Evolutionary conservation across 1,140 invertebrate species (phyloP).

Genomic region (Triops longicaudatus): DNA sequence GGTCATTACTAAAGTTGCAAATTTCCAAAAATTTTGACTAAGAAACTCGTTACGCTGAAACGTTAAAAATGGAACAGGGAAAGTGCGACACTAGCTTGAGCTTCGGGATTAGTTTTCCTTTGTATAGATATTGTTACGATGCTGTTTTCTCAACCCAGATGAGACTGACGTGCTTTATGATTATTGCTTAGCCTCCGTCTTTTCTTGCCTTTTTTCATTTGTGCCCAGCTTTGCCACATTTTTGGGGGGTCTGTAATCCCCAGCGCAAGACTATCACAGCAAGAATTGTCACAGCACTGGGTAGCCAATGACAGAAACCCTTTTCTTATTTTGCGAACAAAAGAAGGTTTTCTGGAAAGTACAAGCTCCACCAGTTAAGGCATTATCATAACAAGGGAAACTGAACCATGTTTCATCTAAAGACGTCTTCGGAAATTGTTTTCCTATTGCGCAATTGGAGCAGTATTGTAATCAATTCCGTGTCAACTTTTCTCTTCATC

Average conservation of each 20-base stretch:
- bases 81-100: neutral
- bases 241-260: neutral
- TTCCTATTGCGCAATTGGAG: neutral
- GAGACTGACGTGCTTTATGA: conserved; percentile 10
- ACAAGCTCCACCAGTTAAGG: neutral
- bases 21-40: neutral
- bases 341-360: neutral
- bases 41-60: neutral
- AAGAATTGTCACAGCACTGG: neutral
- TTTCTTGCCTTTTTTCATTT: neutral
- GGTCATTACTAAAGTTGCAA: neutral
- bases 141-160: conserved; percentile 11
- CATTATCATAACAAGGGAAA: neutral
- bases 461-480: neutral
- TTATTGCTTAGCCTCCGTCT: neutral
- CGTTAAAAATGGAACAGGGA: neutral
- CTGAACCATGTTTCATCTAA: neutral
- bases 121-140: conserved; percentile 12
- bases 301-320: neutral
- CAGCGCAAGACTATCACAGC: neutral
- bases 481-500: neutral
- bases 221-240: neutral
- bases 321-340: neutral
- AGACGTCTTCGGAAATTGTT: neutral
- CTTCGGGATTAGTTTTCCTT: conserved; percentile 7